Evolutionary conservation across 2,113 vertebrate genomes (phyloP).

Genomic region (Bujurquina vittata): DNA sequence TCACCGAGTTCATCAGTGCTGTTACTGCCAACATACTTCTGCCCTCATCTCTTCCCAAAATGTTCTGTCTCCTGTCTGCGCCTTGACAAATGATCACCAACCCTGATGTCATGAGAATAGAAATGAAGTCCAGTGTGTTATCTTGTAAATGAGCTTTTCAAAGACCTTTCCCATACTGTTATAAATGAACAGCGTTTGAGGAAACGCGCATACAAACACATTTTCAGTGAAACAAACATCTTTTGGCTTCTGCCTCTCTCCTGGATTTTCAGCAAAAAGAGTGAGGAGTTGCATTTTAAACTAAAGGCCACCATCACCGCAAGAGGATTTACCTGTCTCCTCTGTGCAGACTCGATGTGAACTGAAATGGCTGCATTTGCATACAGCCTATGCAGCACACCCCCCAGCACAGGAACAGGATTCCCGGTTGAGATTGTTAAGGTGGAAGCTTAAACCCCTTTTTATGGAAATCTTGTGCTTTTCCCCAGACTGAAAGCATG

Average conservation of each 20-base stretch:
- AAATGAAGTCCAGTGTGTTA: constrained; percentile 34
- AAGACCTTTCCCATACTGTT: background rate
- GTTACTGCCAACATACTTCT: constrained; percentile 55
- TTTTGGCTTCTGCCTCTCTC: background rate
- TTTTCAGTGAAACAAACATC: background rate
- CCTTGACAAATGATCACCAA: constrained; percentile 70
- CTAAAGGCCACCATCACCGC: constrained; percentile 55
- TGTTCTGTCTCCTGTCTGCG: constrained; percentile 57
- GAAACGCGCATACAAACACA: background rate
- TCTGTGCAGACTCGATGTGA: constrained; percentile 42
- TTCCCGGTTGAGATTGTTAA: constrained; percentile 44
- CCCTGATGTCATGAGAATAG: constrained; percentile 38
- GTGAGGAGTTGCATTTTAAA: constrained; percentile 46
- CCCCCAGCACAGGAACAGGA: constrained; percentile 29
- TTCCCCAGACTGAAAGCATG: constrained; percentile 34
- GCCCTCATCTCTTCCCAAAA: constrained; percentile 25
- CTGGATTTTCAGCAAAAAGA: constrained; percentile 15
- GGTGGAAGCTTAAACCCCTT: constrained; percentile 41
- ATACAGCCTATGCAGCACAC: constrained; percentile 53
- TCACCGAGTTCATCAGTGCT: constrained; percentile 67
- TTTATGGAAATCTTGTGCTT: constrained; percentile 59
- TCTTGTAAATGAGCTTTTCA: constrained; percentile 28
- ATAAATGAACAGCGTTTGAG: background rate
- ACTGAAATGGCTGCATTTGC: constrained; percentile 63
- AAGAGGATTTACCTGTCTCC: constrained; percentile 50